Evolutionary conservation across 2,797 vertebrate genomes (phyloP), one percentile per base, ranked within the genome.

Genomic region (Sebastes paucispinis): DNA sequence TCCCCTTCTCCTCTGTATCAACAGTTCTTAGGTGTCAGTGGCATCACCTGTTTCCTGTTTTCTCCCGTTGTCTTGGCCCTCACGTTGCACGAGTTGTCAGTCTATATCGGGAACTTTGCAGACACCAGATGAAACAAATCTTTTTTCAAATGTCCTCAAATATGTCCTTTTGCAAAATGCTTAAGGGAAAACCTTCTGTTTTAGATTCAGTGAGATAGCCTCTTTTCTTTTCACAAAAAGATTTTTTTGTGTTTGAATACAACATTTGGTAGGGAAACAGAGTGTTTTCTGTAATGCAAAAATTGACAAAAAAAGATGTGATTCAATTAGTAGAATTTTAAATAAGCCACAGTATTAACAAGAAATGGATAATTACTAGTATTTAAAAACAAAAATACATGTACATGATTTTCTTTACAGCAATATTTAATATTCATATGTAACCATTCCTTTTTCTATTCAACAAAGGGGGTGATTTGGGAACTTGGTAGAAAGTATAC

Each of bases 41-140:
- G 79, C 25, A 36, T 87, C 88, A 80, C 73, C 81, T 85, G 86
- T 76, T 85, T 86, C 85, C 77, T 77, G 77, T 81, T 77, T 78
- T 69, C 68, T 34, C 68, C 67, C 1, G 11, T 34, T 78, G 76
- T 75, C 50, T 52, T 36, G 60, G 57, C 20, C 55, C 55, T 78
- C 82, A 63, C 0, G 0, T 27, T 71, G 63, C 60, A 22, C 3
- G 0, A 43, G 7, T 47, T 18, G 8, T 57, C 54, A 29, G 14
- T 4, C 73, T 36, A 32, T 63, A 47, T 54, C 32, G 29, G 67
- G 66, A 81, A 47, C 7, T 7, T 16, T 3, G 8, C 14, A n/a
- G 1, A 62, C 54, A 32, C 60, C 14, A 25, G 10, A 36, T 50
- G 3, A 73, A 78, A 55, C 4, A 9, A 58, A 18, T 43, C 4